phyloP scores from a whole-genome alignment of 2,113 vertebrate genomes.

The Mormyrus lacerda region DNA sequence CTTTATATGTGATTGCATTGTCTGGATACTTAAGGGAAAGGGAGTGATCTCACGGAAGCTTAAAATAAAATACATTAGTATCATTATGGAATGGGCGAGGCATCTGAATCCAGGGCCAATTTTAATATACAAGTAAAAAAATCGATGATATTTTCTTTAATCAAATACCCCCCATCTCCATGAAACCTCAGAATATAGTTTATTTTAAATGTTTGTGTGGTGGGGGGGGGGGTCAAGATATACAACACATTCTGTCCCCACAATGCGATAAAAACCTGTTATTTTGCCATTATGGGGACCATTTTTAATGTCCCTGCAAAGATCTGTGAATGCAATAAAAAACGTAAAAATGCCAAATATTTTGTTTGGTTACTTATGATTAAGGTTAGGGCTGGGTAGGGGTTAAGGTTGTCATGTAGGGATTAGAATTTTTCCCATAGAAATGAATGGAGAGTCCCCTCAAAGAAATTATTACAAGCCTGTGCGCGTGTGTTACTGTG shows the following conservation, averaged over 20 bases:
- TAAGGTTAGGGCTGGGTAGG: too few species aligned
- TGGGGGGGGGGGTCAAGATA: not conserved
- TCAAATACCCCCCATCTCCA: not conserved
- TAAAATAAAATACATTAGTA: not conserved
- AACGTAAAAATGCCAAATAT: too few species aligned
- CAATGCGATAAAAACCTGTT: too few species aligned
- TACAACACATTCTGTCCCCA: too few species aligned
- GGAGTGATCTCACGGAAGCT: not conserved
- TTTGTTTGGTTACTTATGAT: too few species aligned
- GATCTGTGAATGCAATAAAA: too few species aligned
- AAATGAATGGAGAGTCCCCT: too few species aligned
- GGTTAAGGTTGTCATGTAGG: too few species aligned
- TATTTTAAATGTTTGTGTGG: not conserved
- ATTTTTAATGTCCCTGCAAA: too few species aligned
- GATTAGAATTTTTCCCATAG: too few species aligned
- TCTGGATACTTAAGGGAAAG: not conserved
- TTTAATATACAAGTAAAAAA: not conserved
- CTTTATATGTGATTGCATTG: not conserved
- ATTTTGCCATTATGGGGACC: too few species aligned
- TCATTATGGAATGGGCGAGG: not conserved
- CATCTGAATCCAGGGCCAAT: not conserved
- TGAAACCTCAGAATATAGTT: not conserved
- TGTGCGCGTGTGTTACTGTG: not conserved
- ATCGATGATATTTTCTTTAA: not conserved
- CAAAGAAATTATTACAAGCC: too few species aligned